These are phyloP conservation scores for Malacosoma neustria DNA, from an alignment of 2,888 invertebrate genomes.

Conservation along the genomic window DNA sequence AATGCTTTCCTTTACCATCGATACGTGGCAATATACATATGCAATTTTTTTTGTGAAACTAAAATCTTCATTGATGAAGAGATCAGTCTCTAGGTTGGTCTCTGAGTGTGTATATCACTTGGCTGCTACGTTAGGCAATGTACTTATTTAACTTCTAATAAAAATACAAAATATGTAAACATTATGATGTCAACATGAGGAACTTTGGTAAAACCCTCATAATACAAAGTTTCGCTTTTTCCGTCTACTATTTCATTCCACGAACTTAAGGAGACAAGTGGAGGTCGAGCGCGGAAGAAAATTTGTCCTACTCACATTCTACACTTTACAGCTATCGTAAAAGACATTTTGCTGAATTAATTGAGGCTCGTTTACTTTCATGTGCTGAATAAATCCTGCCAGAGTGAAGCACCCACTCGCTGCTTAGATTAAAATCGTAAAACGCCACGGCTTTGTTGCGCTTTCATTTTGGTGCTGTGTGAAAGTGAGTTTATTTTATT, in stretches of 20 bases:
- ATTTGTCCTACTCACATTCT: constrained; percentile 8
- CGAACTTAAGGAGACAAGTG: not conserved
- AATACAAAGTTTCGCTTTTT: not conserved
- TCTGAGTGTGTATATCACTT: no score
- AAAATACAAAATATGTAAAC: constrained; percentile 3
- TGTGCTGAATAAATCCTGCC: constrained; percentile 21
- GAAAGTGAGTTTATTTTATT: constrained; percentile 5
- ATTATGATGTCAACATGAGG: no score
- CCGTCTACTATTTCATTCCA: not conserved
- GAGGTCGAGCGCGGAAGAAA: not conserved
- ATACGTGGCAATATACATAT: no score
- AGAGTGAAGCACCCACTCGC: constrained; percentile 21
- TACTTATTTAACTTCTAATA: constrained; percentile 4
- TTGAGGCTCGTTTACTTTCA: constrained; percentile 30
- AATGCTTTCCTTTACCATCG: no score
- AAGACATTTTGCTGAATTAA: constrained; percentile 50
- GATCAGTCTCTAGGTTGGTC: no score
- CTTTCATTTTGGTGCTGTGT: constrained; percentile 25
- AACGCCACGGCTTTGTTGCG: constrained; percentile 31
- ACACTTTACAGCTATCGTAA: constrained; percentile 35
- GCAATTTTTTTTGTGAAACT: no score
- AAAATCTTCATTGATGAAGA: no score
- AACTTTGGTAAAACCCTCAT: no score
- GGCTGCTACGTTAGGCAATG: no score
- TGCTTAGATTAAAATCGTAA: constrained; percentile 55